These are phyloP conservation scores for Centropristis striata DNA, from an alignment of 2,113 vertebrate species.

Conservation along the genomic window DNA sequence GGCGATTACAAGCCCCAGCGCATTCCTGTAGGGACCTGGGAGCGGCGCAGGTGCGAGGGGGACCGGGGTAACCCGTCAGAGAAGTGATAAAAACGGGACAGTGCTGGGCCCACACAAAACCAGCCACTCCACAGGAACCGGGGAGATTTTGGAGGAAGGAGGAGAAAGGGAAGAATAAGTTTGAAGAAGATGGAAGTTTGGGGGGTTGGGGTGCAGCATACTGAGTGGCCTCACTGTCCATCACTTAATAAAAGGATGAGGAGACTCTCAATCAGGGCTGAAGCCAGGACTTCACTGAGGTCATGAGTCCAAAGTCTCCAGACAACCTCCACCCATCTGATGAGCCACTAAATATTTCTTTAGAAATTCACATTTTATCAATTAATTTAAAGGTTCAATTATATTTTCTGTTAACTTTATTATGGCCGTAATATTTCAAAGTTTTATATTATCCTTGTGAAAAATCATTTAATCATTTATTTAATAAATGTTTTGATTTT, in stretches of 20 bases:
- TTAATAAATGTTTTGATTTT: no score
- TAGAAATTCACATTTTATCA: background rate
- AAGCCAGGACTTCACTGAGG: conserved; percentile 21
- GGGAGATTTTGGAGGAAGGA: conserved; percentile 61
- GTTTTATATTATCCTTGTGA: no score
- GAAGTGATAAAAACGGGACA: conserved; percentile 90
- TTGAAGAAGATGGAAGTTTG: conserved; percentile 68
- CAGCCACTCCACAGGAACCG: conserved; percentile 88
- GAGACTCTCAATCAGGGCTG: conserved; percentile 31
- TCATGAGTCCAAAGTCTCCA: conserved; percentile 39
- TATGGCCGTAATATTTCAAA: background rate
- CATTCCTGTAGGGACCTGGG: conserved; percentile 98
- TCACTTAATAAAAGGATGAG: conserved; percentile 55
- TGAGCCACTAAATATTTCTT: background rate
- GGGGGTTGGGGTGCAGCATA: conserved; percentile 48
- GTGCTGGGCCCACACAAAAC: conserved; percentile 95
- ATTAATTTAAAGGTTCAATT: background rate
- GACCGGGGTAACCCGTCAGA: conserved; percentile 91
- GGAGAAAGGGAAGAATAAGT: conserved; percentile 84
- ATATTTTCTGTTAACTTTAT: no score
- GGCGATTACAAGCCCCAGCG: conserved; percentile 99
- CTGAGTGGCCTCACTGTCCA: conserved; percentile 67
- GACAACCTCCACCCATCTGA: background rate
- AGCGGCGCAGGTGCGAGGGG: conserved; percentile 97
- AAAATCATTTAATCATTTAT: no score